These are phyloP conservation scores for Caenorhabditis zanzibari DNA, from an alignment of 2,888 invertebrate genomes.

Conservation along the genomic window DNA sequence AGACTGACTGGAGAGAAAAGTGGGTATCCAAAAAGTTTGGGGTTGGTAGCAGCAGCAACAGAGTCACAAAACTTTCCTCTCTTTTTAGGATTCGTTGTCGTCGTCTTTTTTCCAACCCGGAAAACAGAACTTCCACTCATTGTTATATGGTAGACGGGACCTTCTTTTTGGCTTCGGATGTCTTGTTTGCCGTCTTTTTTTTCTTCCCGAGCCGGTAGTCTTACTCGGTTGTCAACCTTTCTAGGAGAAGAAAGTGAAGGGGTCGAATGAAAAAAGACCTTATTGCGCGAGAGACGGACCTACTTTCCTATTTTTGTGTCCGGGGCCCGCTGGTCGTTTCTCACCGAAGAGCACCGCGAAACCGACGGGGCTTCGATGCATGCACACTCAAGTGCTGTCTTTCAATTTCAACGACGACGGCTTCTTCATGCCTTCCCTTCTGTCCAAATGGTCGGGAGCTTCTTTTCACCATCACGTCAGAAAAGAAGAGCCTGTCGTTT, in stretches of 20 bases:
- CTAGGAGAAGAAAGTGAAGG: slow-evolving; percentile 11
- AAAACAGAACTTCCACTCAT: slow-evolving; percentile 3
- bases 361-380: slow-evolving; percentile 53
- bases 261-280: slow-evolving; percentile 40
- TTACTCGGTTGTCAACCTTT: slow-evolving; percentile 61
- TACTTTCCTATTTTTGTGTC: slow-evolving; percentile 59
- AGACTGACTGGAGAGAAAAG: slow-evolving; percentile 30
- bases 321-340: slow-evolving; percentile 53
- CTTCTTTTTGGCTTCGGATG: slow-evolving; percentile 8
- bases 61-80: slow-evolving; percentile 29
- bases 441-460: slow-evolving; percentile 60
- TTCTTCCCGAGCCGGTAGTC: slow-evolving; percentile 48
- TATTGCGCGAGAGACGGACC: slow-evolving; percentile 49
- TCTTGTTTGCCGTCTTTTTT: slow-evolving; percentile 27
- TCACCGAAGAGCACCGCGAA: slow-evolving; percentile 65
- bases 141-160: slow-evolving; percentile 7
- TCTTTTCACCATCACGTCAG: slow-evolving; percentile 55
- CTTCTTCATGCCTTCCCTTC: slow-evolving; percentile 46
- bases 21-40: slow-evolving; percentile 12
- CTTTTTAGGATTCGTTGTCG: background rate
- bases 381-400: slow-evolving; percentile 63
- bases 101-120: slow-evolving; percentile 6
- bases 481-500: slow-evolving; percentile 43
- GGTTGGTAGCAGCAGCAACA: slow-evolving; percentile 30
- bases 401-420: slow-evolving; percentile 55